phyloP scores from a whole-genome alignment of 2,888 invertebrate species.

The Caenorhabditis afra region DNA sequence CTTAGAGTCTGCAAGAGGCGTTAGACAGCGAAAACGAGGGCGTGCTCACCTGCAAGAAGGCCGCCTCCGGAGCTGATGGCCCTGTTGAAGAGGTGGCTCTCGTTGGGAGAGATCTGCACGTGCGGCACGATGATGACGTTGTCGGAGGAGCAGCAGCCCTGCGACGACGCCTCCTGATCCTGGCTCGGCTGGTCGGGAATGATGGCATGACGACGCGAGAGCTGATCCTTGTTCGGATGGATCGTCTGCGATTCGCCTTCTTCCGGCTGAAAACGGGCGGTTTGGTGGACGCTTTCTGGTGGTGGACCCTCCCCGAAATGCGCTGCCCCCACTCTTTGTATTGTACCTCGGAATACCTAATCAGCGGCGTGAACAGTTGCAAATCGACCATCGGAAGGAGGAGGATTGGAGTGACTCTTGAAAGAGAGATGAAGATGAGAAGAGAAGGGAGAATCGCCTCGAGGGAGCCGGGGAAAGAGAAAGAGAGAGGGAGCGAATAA shows the following conservation, averaged over 20 bases:
- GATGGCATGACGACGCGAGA: conserved; percentile 77
- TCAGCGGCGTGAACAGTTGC: conserved; percentile 52
- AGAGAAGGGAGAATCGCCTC: conserved; percentile 7
- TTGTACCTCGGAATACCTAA: conserved; percentile 49
- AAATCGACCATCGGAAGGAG: conserved; percentile 55
- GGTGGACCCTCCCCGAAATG: too few relatives aligned
- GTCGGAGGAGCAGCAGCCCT: conserved; percentile 72
- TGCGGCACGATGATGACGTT: conserved; percentile 80
- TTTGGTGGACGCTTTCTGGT: not conserved
- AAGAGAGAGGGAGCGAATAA: conserved; percentile 1
- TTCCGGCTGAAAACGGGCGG: conserved; percentile 59
- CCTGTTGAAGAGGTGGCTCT: conserved; percentile 78
- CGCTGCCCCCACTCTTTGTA: not conserved
- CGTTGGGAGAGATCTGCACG: conserved; percentile 78
- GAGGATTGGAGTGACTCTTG: conserved; percentile 11
- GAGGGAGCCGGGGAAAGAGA: not conserved
- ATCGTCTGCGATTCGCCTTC: conserved; percentile 75
- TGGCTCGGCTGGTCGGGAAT: conserved; percentile 69
- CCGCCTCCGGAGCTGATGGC: conserved; percentile 80
- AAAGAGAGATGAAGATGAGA: conserved; percentile 10
- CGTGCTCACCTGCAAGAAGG: conserved; percentile 75
- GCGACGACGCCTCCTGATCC: conserved; percentile 47
- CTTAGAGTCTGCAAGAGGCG: conserved; percentile 38
- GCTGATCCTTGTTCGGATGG: conserved; percentile 78
- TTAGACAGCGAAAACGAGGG: not conserved